Base-by-base conservation (phyloP, 2,113 vertebrate genomes). In the Oreamnos americanus region DNA sequence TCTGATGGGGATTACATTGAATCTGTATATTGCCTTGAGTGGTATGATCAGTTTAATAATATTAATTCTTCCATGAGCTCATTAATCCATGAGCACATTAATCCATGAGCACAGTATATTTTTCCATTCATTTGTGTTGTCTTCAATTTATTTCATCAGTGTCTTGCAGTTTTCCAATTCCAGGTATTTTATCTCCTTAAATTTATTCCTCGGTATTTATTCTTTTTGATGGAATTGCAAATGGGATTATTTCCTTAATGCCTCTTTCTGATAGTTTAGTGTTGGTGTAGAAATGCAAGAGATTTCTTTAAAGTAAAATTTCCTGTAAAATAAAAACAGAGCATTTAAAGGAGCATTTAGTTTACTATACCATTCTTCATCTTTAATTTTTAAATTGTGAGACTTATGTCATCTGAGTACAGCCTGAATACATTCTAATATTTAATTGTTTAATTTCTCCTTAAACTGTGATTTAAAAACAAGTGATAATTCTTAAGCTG, bases 301-400 rank as follows among this genome's bases (percentile, higher is more conserved):
- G 12, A 55, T 83, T 55, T 83, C 49, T 83, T 7, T 55, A 83
- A 51, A 51, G 17, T 23, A 21, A 36, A 55, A 36, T 25, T 83
- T 83, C n/a, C 49, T 83, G 12, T 83, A 26, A 83, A 55, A 7
- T 83, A 25, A 83, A 53, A 36, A 55, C 33, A 53, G 78, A 64
- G 53, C 47, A 53, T 47, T 7, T 58, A 88, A 97, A 74, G 28
- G 25, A 94, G 11, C 49, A 84, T 60, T 97, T 91, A 33, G 16
- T 94, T 94, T 96, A 51, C 43, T 82, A 51, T 4, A 64, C 14
- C 74, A 88, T 60, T 78, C 17, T 90, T 90, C 9, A 74, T 39
- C 47, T 96, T 95, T 36, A 55, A 33, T 64, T 96, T 97, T 97
- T 95, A 49, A 92, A 91, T 91, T 91, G 90, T 92, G 26, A 97